phyloP scores from a whole-genome alignment of 2,113 vertebrate genomes.

The Cyanistes caeruleus region DNA sequence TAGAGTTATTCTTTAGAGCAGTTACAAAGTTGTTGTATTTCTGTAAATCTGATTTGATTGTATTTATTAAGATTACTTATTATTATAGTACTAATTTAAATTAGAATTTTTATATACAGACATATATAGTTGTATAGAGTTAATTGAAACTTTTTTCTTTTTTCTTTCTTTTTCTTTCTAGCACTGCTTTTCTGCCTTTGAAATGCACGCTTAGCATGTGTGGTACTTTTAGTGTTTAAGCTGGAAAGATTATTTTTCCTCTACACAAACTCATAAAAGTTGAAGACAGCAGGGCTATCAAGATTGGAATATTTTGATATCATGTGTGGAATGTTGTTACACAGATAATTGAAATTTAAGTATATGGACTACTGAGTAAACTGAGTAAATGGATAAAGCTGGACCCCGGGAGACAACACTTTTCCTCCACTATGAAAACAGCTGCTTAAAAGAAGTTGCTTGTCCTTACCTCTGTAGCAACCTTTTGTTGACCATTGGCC shows the following conservation, averaged over 20 bases:
- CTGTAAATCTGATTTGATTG: neutral
- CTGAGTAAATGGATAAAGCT: neutral
- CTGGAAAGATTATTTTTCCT: neutral
- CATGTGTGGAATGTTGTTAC: neutral
- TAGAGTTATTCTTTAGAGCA: neutral
- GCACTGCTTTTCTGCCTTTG: neutral
- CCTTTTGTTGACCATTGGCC: neutral
- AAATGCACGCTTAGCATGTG: neutral
- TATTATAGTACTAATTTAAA: neutral
- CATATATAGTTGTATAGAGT: neutral
- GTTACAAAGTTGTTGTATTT: neutral
- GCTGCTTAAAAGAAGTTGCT: neutral
- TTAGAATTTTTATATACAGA: neutral
- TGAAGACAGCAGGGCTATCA: neutral
- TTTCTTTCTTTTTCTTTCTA: neutral
- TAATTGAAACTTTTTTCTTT: accelerated
- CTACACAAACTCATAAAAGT: neutral
- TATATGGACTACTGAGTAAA: neutral
- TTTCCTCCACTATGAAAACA: neutral
- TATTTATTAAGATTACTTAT: neutral
- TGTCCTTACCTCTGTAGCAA: neutral
- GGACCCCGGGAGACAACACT: accelerated
- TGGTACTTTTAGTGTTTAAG: neutral
- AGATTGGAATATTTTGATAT: neutral
- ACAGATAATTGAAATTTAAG: neutral